Evolutionary conservation across 2,113 vertebrate species (phyloP).

Genomic region (Pygoscelis antarcticus): DNA sequence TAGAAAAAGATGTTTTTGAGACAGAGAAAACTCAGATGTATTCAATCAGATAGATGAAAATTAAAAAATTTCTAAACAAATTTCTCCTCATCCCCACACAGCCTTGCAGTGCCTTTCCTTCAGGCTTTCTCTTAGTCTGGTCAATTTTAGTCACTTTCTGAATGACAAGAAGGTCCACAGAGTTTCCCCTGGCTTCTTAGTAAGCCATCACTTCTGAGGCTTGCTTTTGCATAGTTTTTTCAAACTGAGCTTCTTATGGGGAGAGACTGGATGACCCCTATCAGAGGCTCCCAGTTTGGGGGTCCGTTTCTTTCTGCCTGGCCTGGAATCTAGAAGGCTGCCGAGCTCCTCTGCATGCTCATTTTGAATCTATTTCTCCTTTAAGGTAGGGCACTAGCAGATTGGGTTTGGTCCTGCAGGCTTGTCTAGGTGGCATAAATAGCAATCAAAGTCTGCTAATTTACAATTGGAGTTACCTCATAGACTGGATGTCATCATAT

Average conservation of each 20-base stretch:
- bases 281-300: neutral
- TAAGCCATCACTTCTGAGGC: neutral
- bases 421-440: neutral
- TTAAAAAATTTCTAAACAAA: neutral
- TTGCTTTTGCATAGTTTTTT: neutral
- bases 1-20: neutral
- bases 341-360: neutral
- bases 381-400: neutral
- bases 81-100: neutral
- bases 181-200: neutral
- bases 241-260: neutral
- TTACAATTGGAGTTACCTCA: neutral
- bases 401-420: neutral
- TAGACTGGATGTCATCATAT: neutral
- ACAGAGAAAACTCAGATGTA: neutral
- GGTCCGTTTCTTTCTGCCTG: neutral
- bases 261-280: neutral
- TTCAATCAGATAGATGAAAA: neutral
- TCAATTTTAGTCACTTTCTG: neutral
- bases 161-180: neutral
- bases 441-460: neutral
- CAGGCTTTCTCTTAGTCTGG: neutral
- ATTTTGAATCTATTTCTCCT: neutral
- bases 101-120: neutral
- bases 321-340: neutral